Percentiles rank a stretch among this genome's conserved stretches.
These are phyloP conservation scores for Dicentrarchus labrax DNA, from an alignment of 2,113 vertebrate species.

Conservation along the genomic window DNA sequence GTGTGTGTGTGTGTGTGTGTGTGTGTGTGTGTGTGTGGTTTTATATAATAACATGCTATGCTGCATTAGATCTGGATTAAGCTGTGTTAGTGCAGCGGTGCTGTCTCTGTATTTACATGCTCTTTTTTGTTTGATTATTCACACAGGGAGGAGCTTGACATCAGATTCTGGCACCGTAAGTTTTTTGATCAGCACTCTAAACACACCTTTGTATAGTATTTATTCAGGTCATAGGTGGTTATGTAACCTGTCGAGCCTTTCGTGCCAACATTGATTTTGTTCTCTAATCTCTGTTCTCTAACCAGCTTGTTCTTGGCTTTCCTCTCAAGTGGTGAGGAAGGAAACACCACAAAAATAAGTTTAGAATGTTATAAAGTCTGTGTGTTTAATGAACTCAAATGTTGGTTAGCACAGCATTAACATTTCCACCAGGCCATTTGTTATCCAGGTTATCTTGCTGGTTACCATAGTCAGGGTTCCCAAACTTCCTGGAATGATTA, in stretches of 20 bases:
- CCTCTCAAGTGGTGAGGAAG: not conserved
- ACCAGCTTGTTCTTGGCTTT: not conserved
- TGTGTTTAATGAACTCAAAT: not conserved
- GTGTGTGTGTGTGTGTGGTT: too few relatives aligned
- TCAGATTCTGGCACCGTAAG: constrained; percentile 68
- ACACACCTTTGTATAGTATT: not conserved
- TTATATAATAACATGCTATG: not conserved
- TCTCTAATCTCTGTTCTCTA: not conserved
- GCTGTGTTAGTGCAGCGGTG: not conserved
- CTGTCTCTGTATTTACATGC: not conserved
- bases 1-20: not conserved
- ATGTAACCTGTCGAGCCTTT: not conserved
- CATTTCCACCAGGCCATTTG: not conserved
- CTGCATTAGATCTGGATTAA: not conserved
- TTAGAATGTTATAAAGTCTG: not conserved
- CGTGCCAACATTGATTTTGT: not conserved
- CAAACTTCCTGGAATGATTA: too few relatives aligned
- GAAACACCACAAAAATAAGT: not conserved
- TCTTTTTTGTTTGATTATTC: constrained; percentile 27
- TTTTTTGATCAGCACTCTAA: constrained; percentile 33
- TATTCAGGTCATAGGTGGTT: constrained; percentile 11
- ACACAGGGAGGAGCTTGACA: constrained; percentile 63
- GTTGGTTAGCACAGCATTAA: not conserved
- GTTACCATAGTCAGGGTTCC: not conserved
- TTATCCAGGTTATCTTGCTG: not conserved